These are phyloP conservation scores for Tridacna crocea DNA, from an alignment of 2,888 invertebrate species.

Conservation along the genomic window DNA sequence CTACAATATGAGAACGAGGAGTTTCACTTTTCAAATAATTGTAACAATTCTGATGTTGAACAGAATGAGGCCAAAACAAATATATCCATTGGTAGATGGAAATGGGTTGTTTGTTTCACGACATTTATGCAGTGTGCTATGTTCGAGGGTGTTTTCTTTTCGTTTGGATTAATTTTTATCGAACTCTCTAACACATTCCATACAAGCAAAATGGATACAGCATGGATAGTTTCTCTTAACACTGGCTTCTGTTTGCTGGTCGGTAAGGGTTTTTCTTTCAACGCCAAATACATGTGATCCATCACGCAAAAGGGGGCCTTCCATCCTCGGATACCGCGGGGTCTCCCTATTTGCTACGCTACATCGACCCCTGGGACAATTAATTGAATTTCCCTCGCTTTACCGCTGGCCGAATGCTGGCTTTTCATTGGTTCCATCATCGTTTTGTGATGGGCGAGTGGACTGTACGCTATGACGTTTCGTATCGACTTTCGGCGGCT, in stretches of 20 bases:
- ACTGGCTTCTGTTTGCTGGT: neutral
- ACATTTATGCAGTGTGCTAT: neutral
- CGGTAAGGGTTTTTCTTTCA: neutral
- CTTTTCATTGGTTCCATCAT: too few relatives aligned
- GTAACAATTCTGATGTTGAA: neutral
- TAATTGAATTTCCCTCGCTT: too few relatives aligned
- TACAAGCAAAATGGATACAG: neutral
- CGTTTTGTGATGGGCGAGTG: too few relatives aligned
- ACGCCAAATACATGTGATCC: neutral
- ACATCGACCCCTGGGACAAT: too few relatives aligned
- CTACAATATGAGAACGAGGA: neutral
- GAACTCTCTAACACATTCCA: neutral
- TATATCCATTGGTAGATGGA: neutral
- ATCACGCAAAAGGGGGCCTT: too few relatives aligned
- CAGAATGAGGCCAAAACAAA: neutral
- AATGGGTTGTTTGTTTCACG: conserved; percentile 1
- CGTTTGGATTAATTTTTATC: neutral
- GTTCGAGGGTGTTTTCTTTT: conserved; percentile 1
- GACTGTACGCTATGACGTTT: too few relatives aligned
- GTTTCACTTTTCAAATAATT: neutral
- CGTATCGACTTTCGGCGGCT: too few relatives aligned
- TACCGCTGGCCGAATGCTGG: too few relatives aligned
- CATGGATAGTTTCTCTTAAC: conserved; percentile 8
- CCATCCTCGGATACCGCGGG: too few relatives aligned
- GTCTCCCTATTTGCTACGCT: too few relatives aligned